Evolutionary conservation across 2,797 vertebrate genomes (phyloP), one percentile per base, ranked within the genome.

Genomic region (Takifugu ocellatus): DNA sequence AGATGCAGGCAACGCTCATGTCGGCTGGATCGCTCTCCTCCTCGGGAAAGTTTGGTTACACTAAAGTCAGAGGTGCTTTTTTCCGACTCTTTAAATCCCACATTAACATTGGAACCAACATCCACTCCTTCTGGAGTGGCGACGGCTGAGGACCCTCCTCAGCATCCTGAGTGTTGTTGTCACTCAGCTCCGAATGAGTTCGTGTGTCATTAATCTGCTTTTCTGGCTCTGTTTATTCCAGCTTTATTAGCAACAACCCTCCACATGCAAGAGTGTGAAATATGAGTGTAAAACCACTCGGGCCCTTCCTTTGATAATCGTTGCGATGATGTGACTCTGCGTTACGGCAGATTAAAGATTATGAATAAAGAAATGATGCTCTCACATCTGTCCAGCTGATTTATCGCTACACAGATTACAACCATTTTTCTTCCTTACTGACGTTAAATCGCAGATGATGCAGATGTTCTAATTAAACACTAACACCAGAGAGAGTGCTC

Each of bases 111-210:
- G 43, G 21, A 48, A 6, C 12, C 21, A 25, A 21, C 17, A 47
- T n/a, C 25, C 25, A 15, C 29, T 43, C 44, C 27, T 42, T 36
- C 54, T 52, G 25, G 10, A 25, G 49, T 31, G 24, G 42, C 68
- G 25, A 2, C 46, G 62, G 65, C 61, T 14, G 36, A 39, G 36
- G 10, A 14, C 36, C 36, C 36, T 39, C 36, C 36, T 39, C 36
- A 14, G 12, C 36, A 39, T 39, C 36, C 36, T 4, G 36, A 39
- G 59, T 66, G 59, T 39, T 71, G 59, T 56, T 69, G 54, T 58
- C 68, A 62, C 54, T 61, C 56, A 55, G 55, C 58, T 61, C 61
- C 66, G 36, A 78, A 62, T 61, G 53, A 70, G 60, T 56, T 58
- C 16, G 25, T 25, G 33, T 60, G 50, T 68, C 67, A 69, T 75